Evolutionary conservation across 2,113 vertebrate genomes (phyloP).

Genomic region (Mastomys natalensis): DNA sequence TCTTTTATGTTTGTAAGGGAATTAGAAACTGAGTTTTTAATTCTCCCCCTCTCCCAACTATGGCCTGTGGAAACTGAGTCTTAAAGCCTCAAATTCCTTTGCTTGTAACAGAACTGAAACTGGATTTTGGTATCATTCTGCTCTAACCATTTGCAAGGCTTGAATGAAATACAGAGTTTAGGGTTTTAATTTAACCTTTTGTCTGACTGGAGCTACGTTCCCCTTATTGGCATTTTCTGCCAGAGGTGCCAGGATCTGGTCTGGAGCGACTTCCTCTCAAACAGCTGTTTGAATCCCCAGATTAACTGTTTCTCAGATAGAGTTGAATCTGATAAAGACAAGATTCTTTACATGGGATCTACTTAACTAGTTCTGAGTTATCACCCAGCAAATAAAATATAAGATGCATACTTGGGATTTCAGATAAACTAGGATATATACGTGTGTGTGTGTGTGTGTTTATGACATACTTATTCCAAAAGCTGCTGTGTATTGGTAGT

Average conservation of each 20-base stretch:
- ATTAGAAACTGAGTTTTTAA: not conserved
- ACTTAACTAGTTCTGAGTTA: not conserved
- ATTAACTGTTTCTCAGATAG: not conserved
- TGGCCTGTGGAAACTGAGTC: not conserved
- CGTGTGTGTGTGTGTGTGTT: too few species aligned
- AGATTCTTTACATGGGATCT: not conserved
- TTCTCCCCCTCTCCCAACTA: too few species aligned
- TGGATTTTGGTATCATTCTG: not conserved
- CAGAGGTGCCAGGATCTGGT: not conserved
- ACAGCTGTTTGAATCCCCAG: not conserved
- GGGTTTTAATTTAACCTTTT: conserved; percentile 13
- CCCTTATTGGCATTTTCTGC: not conserved
- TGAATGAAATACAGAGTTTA: not conserved
- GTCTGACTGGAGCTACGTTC: not conserved
- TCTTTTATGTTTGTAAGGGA: not conserved
- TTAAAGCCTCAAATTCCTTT: not conserved
- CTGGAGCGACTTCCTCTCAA: not conserved
- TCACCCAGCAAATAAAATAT: conserved; percentile 1
- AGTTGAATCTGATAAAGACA: not conserved
- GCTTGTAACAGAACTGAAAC: not conserved
- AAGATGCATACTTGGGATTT: conserved; percentile 17
- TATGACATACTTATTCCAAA: not conserved
- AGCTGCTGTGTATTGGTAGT: not conserved
- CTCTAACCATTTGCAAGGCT: not conserved
- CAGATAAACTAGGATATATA: not conserved